These are phyloP conservation scores for Calameuta idolon DNA, from an alignment of 2,888 invertebrate genomes.

Conservation along the genomic window DNA sequence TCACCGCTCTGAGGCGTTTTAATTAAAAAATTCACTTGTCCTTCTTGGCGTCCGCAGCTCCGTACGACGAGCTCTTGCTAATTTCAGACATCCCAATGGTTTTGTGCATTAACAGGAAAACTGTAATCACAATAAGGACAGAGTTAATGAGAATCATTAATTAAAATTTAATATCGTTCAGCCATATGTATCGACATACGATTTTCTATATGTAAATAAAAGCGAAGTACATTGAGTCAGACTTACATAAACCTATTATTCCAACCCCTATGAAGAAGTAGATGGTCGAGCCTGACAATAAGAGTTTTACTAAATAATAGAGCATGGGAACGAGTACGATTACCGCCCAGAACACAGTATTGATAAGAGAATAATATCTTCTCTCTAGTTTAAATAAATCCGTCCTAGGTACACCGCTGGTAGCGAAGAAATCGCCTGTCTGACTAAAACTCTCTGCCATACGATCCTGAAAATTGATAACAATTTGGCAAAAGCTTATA, in stretches of 20 bases:
- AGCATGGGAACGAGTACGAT: conserved; percentile 78
- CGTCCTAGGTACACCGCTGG: conserved; percentile 77
- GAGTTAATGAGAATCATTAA: conserved; percentile 7
- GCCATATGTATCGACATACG: not conserved
- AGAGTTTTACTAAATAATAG: conserved; percentile 75
- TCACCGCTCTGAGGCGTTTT: not conserved
- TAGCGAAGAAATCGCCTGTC: conserved; percentile 84
- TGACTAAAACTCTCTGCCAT: conserved; percentile 79
- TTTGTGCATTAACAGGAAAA: conserved; percentile 81
- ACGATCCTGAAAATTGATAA: conserved; percentile 72
- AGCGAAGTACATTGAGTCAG: not conserved
- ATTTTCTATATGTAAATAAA: conserved; percentile 11
- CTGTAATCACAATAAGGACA: conserved; percentile 67
- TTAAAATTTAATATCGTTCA: not conserved
- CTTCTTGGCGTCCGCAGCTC: conserved; percentile 73
- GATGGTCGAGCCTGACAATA: conserved; percentile 79
- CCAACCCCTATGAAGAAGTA: conserved; percentile 78
- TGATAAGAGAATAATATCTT: conserved; percentile 77
- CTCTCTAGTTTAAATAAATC: conserved; percentile 72
- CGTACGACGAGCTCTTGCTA: conserved; percentile 86
- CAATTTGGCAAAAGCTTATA: not conserved
- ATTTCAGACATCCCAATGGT: conserved; percentile 88
- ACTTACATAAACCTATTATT: conserved; percentile 82
- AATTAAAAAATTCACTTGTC: conserved; percentile 43
- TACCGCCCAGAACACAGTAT: conserved; percentile 79